Percentiles rank a stretch among this genome's conserved stretches.
Evolutionary conservation across 1,140 invertebrate species (phyloP).

Genomic region (Melanaphis sacchari): DNA sequence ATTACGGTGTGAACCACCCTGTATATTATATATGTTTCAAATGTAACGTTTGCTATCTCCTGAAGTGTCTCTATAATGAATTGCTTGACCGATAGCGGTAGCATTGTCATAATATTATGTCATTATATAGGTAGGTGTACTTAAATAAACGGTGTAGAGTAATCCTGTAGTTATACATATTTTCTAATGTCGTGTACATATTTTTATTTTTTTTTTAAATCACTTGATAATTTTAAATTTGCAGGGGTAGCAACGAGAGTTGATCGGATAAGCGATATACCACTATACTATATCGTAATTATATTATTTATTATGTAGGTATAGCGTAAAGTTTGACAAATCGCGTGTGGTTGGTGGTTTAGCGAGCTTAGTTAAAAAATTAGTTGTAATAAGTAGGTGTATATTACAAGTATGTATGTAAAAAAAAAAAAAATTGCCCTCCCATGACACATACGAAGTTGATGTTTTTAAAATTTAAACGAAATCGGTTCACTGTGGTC

Average conservation of each 20-base stretch:
- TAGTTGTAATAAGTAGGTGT: neutral
- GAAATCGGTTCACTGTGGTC: neutral
- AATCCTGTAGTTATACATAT: neutral
- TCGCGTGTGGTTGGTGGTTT: neutral
- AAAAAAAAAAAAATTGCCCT: neutral
- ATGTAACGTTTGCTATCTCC: neutral
- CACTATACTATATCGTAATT: neutral
- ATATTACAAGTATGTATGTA: neutral
- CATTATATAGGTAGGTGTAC: neutral
- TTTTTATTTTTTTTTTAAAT: neutral
- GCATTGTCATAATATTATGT: neutral
- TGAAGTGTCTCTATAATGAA: neutral
- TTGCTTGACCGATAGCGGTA: neutral
- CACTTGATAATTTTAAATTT: neutral
- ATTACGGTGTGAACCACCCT: neutral
- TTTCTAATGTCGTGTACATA: neutral
- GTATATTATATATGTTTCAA: too few relatives aligned
- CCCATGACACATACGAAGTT: neutral
- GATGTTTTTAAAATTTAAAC: conserved; percentile 8
- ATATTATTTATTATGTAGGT: neutral
- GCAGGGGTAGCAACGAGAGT: neutral
- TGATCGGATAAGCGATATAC: neutral
- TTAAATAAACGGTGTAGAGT: neutral
- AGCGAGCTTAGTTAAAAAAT: neutral
- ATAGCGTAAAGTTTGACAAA: neutral